A percentile compares a stretch with the other conserved stretches of the same genome.
phyloP scores from a whole-genome alignment of 2,797 vertebrate genomes.

The Squalus acanthias region DNA sequence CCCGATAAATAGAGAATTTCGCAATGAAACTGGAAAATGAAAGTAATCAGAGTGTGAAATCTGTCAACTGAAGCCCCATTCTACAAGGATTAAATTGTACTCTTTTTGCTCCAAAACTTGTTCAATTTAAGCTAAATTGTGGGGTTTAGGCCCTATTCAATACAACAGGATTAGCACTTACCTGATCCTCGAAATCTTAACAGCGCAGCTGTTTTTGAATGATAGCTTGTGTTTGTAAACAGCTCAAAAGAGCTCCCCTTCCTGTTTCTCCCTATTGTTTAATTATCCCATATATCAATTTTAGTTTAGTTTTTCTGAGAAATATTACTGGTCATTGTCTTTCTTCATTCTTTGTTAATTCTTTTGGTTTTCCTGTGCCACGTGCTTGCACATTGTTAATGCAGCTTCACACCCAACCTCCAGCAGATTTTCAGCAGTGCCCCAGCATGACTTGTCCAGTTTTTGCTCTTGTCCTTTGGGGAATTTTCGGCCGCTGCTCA shows the following conservation, averaged over 20 bases:
- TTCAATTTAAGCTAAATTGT: constrained; percentile 13
- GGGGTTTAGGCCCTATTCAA: constrained; percentile 1
- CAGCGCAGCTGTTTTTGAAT: not conserved
- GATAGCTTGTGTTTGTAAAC: not conserved
- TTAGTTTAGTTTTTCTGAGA: not conserved
- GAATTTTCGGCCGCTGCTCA: too few relatives aligned
- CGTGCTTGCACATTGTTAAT: not conserved
- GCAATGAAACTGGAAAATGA: constrained; percentile 22
- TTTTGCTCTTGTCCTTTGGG: not conserved
- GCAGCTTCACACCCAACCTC: too few relatives aligned
- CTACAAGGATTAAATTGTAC: not conserved
- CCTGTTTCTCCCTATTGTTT: not conserved
- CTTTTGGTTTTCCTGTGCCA: not conserved
- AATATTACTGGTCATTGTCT: not conserved
- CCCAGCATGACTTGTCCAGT: not conserved
- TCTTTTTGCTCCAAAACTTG: not conserved
- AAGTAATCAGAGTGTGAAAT: constrained; percentile 15
- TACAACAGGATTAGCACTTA: not conserved
- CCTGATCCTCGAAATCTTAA: not conserved
- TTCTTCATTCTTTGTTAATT: not conserved
- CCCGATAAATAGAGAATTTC: not conserved
- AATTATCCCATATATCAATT: too few relatives aligned
- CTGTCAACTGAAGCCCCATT: not conserved
- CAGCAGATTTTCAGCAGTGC: not conserved
- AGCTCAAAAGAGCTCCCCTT: not conserved